Percentiles rank a stretch among this genome's conserved stretches.
Evolutionary conservation across 2,113 vertebrate species (phyloP).

Genomic region (Callipepla squamata): DNA sequence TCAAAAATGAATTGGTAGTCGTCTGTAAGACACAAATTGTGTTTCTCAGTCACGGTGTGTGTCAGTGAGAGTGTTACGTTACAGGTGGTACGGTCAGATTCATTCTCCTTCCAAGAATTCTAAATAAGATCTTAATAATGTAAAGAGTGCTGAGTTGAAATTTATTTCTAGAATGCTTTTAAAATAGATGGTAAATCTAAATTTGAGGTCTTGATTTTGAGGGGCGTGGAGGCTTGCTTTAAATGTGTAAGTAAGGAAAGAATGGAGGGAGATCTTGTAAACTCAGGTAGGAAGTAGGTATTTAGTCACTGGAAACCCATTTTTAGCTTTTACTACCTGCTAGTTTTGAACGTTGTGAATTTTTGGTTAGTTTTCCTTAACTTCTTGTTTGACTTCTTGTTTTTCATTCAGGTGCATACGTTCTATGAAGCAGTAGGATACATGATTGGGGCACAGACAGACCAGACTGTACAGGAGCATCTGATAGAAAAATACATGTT

Average conservation of each 20-base stretch:
- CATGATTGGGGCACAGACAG: slow-evolving; percentile 99
- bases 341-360: not conserved
- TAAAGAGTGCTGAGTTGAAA: not conserved
- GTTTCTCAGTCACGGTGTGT: not conserved
- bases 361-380: not conserved
- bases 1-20: too few species aligned
- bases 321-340: not conserved
- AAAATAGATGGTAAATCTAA: not conserved
- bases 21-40: not conserved
- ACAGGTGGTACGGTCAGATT: accelerated
- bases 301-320: not conserved
- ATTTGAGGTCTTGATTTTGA: not conserved
- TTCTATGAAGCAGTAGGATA: slow-evolving; percentile 99
- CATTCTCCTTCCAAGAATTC: too few species aligned
- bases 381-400: not conserved
- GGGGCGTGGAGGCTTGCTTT: not conserved
- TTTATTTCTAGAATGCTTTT: not conserved
- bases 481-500: slow-evolving; percentile 99
- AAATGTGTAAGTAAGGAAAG: not conserved
- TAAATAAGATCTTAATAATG: too few species aligned
- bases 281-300: not conserved
- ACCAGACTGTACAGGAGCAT: slow-evolving; percentile 96
- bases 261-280: not conserved
- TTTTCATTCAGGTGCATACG: slow-evolving; percentile 88
- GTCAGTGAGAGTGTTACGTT: too few species aligned